Conservation (phyloP, 2,113 vertebrate genomes). For the Ranitomeya variabilis region DNA sequence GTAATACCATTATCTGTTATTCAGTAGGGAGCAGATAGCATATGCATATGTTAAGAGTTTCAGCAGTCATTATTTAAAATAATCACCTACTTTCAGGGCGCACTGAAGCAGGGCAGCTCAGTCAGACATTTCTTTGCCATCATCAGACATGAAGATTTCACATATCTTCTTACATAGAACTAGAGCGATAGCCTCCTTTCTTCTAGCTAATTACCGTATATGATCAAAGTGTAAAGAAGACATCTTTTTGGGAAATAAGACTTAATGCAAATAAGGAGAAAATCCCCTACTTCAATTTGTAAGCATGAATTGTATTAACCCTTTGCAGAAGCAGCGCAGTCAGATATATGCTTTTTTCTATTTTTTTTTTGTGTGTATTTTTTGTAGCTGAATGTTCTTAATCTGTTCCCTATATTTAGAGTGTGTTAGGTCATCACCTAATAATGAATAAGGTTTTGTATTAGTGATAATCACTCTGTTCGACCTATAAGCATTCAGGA, state of each 20-base stretch:
- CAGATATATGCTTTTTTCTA: not conserved
- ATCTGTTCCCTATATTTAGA: not conserved
- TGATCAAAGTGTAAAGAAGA: slow-evolving; percentile 26
- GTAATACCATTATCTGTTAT: slow-evolving; percentile 26
- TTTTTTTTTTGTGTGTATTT: not conserved
- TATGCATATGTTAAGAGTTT: slow-evolving; percentile 19
- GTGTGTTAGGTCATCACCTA: not conserved
- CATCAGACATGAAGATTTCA: slow-evolving; percentile 32
- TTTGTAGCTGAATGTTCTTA: not conserved
- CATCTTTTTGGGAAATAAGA: not conserved
- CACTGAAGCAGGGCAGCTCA: slow-evolving; percentile 20
- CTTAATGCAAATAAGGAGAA: not conserved
- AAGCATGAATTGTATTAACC: not conserved
- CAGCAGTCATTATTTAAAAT: slow-evolving; percentile 23
- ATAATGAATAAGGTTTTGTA: too few species aligned
- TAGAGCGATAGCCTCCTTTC: not conserved
- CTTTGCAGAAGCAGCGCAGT: not conserved
- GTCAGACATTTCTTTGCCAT: slow-evolving; percentile 9
- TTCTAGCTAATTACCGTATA: not conserved
- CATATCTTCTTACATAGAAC: slow-evolving; percentile 7
- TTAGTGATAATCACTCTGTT: too few species aligned
- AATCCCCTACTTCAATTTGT: not conserved
- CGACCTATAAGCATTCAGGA: too few species aligned
- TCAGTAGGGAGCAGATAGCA: slow-evolving; percentile 17
- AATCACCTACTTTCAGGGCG: slow-evolving; percentile 30